A percentile compares a stretch with the other conserved stretches of the same genome.
Conservation (phyloP, 2,113 vertebrate species). For the Petaurus breviceps region DNA sequence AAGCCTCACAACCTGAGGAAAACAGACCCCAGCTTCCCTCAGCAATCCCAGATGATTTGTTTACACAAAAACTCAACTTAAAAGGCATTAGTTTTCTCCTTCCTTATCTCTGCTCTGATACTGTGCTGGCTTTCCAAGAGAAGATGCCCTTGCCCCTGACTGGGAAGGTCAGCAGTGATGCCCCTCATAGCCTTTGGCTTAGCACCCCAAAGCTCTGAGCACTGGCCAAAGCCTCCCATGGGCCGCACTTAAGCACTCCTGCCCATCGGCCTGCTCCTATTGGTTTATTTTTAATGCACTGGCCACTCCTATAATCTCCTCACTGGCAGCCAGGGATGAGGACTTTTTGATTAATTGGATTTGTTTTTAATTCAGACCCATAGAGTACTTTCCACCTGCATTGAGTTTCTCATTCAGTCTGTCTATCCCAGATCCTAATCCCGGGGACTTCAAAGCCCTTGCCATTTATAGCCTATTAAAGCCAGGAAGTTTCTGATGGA, state of each 20-base stretch:
- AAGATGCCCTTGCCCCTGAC: neutral
- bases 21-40: conserved; percentile 48
- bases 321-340: conserved; percentile 63
- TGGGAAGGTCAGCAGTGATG: conserved; percentile 37
- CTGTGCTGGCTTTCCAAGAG: conserved; percentile 40
- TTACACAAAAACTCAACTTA: conserved; percentile 72
- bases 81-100: conserved; percentile 70
- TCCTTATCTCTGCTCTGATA: conserved; percentile 68
- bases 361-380: conserved; percentile 83
- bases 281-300: conserved; percentile 61
- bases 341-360: conserved; percentile 83
- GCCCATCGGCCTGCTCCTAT: neutral
- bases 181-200: conserved; percentile 33
- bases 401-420: conserved; percentile 79
- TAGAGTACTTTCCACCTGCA: conserved; percentile 82
- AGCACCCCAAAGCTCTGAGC: neutral
- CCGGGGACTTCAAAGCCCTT: conserved; percentile 86
- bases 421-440: conserved; percentile 86
- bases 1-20: conserved; percentile 66
- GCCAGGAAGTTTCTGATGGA: conserved; percentile 91
- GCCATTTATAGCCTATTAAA: conserved; percentile 92
- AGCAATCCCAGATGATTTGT: conserved; percentile 64
- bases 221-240: neutral
- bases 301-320: conserved; percentile 72
- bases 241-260: neutral